phyloP scores from a whole-genome alignment of 2,888 invertebrate genomes.

The Exephanes ischioxanthus region DNA sequence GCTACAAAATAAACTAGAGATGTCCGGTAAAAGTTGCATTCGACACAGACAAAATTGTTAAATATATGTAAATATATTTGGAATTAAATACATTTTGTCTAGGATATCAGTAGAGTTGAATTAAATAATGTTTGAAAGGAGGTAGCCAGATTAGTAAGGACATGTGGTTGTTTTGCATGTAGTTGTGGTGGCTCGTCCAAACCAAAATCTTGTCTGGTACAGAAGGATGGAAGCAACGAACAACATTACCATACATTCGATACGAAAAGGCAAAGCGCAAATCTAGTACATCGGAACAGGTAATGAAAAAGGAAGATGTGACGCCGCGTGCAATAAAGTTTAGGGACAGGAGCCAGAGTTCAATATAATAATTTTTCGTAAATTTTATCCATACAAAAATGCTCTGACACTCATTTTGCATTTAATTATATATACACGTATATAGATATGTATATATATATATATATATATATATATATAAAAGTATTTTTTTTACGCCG shows the following conservation, averaged over 20 bases:
- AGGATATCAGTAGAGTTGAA: constrained; percentile 39
- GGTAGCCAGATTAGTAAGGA: constrained; percentile 81
- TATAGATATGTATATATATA: background rate
- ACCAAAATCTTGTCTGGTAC: constrained; percentile 89
- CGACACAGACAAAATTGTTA: too few relatives aligned
- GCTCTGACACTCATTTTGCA: constrained; percentile 24
- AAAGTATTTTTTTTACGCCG: constrained; percentile 18
- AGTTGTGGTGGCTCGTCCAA: constrained; percentile 88
- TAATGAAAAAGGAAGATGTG: constrained; percentile 72
- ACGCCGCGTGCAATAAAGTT: constrained; percentile 40
- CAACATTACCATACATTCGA: constrained; percentile 86
- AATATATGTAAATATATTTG: too few relatives aligned
- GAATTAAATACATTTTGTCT: constrained; percentile 21
- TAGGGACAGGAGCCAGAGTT: constrained; percentile 25
- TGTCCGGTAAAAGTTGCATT: too few relatives aligned
- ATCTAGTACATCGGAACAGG: constrained; percentile 83
- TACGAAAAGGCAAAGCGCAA: constrained; percentile 85
- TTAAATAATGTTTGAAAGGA: constrained; percentile 75
- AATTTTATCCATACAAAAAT: background rate
- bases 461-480: background rate
- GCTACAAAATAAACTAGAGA: too few relatives aligned
- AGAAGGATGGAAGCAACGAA: constrained; percentile 86
- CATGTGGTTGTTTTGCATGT: constrained; percentile 85
- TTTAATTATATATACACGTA: background rate
- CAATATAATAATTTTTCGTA: background rate